A percentile compares a stretch with the other conserved stretches of the same genome.
Conservation (phyloP, 2,888 invertebrate species). For the Hemicrepidius hirtus region DNA sequence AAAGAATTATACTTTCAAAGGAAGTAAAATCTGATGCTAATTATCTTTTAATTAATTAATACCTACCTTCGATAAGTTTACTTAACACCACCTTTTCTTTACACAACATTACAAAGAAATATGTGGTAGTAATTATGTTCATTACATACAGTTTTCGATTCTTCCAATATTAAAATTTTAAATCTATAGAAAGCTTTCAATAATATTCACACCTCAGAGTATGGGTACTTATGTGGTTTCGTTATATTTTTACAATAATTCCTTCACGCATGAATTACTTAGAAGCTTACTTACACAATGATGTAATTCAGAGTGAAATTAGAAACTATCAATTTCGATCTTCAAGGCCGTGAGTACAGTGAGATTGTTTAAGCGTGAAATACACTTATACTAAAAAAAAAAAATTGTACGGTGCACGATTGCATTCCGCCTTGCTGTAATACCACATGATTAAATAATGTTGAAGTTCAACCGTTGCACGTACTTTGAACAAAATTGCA, state of each 20-base stretch:
- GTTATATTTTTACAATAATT: conserved; percentile 7
- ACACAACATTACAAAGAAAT: no score
- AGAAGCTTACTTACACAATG: conserved; percentile 7
- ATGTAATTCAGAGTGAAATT: conserved; percentile 23
- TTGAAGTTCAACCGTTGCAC: neutral
- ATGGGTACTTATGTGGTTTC: conserved; percentile 7
- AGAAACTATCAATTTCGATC: conserved; percentile 33
- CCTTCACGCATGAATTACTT: conserved; percentile 33
- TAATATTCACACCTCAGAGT: neutral
- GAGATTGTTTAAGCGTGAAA: conserved; percentile 31
- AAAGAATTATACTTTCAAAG: no score
- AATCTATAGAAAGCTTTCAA: conserved; percentile 10
- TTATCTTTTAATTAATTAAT: no score
- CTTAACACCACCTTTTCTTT: no score
- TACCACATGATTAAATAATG: conserved; percentile 19
- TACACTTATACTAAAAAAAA: conserved; percentile 1
- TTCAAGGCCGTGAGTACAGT: conserved; percentile 21
- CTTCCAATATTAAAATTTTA: neutral
- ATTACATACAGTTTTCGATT: no score
- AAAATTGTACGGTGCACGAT: conserved; percentile 11
- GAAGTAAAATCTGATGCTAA: no score
- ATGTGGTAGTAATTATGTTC: no score
- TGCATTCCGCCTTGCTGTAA: conserved; percentile 11
- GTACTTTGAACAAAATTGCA: no score
- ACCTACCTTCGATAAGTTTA: no score